Base-by-base conservation (phyloP, 2,113 vertebrate species). In the Halichoerus grypus region DNA sequence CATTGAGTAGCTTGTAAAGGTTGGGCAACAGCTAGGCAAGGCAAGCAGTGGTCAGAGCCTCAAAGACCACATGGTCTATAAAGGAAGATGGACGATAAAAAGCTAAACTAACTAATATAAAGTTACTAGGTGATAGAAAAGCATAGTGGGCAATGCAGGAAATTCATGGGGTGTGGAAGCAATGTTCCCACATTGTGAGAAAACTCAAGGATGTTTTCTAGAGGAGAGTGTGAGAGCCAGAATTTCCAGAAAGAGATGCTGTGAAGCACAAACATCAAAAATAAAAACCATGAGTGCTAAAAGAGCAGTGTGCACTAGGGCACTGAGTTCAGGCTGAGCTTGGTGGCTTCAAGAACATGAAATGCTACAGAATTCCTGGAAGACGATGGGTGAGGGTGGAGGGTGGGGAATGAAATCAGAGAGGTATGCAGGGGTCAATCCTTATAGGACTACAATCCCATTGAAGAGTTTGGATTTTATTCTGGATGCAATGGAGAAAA, bases 351-450 rank as follows among this genome's bases (percentile, higher is more conserved):
- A 76, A 53, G 83, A 74, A 46, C 16, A 15, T 11, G 6, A 76
- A 87, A 28, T 15, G 26, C 12, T 55, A 42, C 1, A 28, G 18
- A 33, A 42, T 15, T 2, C 69, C 33, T 24, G 39, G 36, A 19
- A 14, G 33, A 33, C 0, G 7, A n/a, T 31, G 4, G 3, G 22
- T 61, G 7, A 46, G 14, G 2, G 3, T 4, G 4, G 13, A 28
- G 6, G 4, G 19, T 13, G 4, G 33, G 13, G 19, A 36, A 9
- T 31, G 51, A 36, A 21, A 19, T 2, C 49, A 51, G 12, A 65
- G 26, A 79, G 12, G 11, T 28, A 5, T 9, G 19, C 13, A 49
- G 22, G 22, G 39, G 18, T 74, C 31, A 24, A 4, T 36, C 3
- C 18, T 19, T 31, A 5, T 0, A 26, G n/a, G 22, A 33, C 0